Evolutionary conservation across 2,113 vertebrate genomes (phyloP).

Genomic region (Notechis scutatus): DNA sequence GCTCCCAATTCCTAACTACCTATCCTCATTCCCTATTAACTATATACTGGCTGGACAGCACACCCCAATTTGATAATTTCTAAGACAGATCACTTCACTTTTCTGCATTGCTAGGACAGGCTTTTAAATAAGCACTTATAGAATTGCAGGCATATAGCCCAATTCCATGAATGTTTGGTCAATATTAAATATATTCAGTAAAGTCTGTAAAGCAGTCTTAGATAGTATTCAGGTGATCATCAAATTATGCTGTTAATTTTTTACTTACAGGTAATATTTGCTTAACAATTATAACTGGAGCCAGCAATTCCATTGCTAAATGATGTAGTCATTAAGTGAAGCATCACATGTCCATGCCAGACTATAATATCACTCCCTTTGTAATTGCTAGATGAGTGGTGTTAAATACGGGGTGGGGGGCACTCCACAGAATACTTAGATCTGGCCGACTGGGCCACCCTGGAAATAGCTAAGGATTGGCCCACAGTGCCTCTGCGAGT

Average conservation of each 20-base stretch:
- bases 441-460: too few relatives aligned
- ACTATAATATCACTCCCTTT: neutral
- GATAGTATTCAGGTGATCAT: neutral
- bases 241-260: neutral
- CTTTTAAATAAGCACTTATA: neutral
- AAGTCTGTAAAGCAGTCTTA: neutral
- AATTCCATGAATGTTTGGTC: neutral
- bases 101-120: neutral
- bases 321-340: neutral
- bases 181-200: neutral
- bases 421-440: too few relatives aligned
- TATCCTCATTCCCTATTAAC: too few relatives aligned
- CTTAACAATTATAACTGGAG: neutral
- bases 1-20: too few relatives aligned
- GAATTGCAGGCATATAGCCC: neutral
- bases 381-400: neutral
- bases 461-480: too few relatives aligned
- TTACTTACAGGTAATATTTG: neutral
- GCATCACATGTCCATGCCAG: neutral
- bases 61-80: neutral
- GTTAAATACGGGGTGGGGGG: fast-evolving
- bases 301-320: neutral
- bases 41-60: too few relatives aligned
- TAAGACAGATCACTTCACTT: neutral
- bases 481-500: too few relatives aligned